Base-by-base conservation (phyloP, 1,140 invertebrate genomes). In the Pogonomyrmex californicus region DNA sequence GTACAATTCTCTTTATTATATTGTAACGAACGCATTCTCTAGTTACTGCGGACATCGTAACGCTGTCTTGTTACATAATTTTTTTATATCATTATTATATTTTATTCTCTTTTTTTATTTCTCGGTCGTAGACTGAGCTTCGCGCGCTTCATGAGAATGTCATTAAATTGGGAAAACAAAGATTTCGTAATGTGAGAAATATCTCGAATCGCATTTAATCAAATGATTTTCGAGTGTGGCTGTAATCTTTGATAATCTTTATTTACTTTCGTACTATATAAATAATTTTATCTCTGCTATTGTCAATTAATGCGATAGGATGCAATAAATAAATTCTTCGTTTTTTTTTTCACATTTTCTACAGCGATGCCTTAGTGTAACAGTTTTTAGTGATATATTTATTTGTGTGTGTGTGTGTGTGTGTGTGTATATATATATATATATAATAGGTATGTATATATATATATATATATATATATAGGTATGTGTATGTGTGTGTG, bases 251-350 rank as follows among this genome's bases (percentile, higher is more conserved):
- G 68, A 79, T 75, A 71, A 88, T 65, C 23, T 60, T 58, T 60
- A n/a, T 47, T 23, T 23, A 73, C 36, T 70, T 63, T 83, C 58
- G 76, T 89, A 75, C 83, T 85, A 86, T 89, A 92, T 58, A 51
- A 88, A 82, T 89, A 91, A 49, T 9, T 73, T 88, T 85, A 47
- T 12, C 76, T 89, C 85, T 90, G 90, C 89, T 94, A 94, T 94
- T 94, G 93, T 94, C 93, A 87, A 93, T 92, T 85, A 87, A 92
- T 92, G 90, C 83, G 91, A 92, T 86, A 81, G 87, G 91, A 92
- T 91, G 75, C 88, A 85, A 92, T 93, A 88, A 90, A 90, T 87
- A 66, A 76, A 75, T 38, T 81, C 47, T 33, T 65, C 44, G 23
- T 49, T 41, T 56, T 33, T 60, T 73, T 47, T 86, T 51, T 47